Percentiles rank a stretch among this genome's conserved stretches.
Conservation (phyloP, 2,888 invertebrate genomes). For the Drosophila nr. fundita region DNA sequence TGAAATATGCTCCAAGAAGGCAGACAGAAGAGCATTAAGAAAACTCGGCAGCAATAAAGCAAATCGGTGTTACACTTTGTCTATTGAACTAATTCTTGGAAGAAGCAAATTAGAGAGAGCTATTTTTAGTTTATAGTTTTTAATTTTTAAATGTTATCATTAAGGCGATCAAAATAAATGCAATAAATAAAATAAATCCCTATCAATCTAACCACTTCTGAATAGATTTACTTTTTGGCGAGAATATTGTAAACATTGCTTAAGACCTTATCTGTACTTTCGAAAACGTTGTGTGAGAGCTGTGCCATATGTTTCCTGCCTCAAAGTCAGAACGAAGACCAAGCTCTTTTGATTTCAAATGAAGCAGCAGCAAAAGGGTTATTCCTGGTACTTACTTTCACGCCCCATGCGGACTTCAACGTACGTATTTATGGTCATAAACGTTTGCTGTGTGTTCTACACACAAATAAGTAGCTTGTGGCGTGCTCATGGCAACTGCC, state of each 20-base stretch:
- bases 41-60: background rate
- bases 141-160: background rate
- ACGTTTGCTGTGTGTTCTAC: background rate
- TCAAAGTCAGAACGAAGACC: constrained; percentile 36
- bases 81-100: background rate
- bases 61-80: background rate
- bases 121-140: background rate
- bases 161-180: too few species aligned
- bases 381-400: constrained; percentile 28
- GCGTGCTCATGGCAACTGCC: constrained; percentile 41
- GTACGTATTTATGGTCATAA: background rate
- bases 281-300: constrained; percentile 27
- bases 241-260: background rate
- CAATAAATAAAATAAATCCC: too few species aligned
- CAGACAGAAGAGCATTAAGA: background rate
- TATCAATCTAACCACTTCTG: background rate
- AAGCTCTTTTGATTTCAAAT: constrained; percentile 31
- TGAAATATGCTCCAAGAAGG: constrained; percentile 10
- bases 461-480: constrained; percentile 35
- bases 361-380: constrained; percentile 38
- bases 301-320: constrained; percentile 35
- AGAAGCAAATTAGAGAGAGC: background rate
- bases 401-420: constrained; percentile 7
- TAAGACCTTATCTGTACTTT: constrained; percentile 10
- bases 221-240: background rate